These are phyloP conservation scores for Bibio marci DNA, from an alignment of 2,888 invertebrate genomes.

Conservation along the genomic window DNA sequence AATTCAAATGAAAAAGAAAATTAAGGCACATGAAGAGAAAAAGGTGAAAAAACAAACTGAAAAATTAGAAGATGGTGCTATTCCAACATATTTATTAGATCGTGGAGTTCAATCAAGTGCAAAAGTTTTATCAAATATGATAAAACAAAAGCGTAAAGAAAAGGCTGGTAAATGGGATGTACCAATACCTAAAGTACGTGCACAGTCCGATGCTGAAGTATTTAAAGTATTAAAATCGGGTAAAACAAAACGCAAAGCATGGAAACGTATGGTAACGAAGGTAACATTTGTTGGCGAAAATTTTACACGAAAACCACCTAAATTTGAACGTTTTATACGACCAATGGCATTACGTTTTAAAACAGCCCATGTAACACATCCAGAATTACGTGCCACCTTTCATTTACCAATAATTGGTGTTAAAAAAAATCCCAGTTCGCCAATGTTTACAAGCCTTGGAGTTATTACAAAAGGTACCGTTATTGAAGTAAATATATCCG, in stretches of 20 bases:
- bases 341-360: slow-evolving; percentile 95
- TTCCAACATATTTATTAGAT: slow-evolving; percentile 94
- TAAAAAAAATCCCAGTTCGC: slow-evolving; percentile 95
- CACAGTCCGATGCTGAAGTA: slow-evolving; percentile 92
- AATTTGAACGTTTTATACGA: slow-evolving; percentile 94
- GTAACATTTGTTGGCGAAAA: slow-evolving; percentile 95
- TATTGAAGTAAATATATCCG: slow-evolving; percentile 95
- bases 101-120: slow-evolving; percentile 86
- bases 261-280: slow-evolving; percentile 99
- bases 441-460: slow-evolving; percentile 92
- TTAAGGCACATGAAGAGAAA: slow-evolving; percentile 93
- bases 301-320: slow-evolving; percentile 97
- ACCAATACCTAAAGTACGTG: slow-evolving; percentile 94
- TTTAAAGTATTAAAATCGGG: slow-evolving; percentile 85
- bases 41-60: slow-evolving; percentile 74
- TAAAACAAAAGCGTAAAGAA: slow-evolving; percentile 98
- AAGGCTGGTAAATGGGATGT: slow-evolving; percentile 99
- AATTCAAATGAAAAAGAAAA: slow-evolving; percentile 97
- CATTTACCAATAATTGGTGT: slow-evolving; percentile 95
- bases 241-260: slow-evolving; percentile 85
- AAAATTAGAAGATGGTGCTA: slow-evolving; percentile 72
- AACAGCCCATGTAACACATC: slow-evolving; percentile 98
- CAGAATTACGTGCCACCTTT: slow-evolving; percentile 96
- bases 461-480: slow-evolving; percentile 98
- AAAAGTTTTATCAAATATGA: slow-evolving; percentile 95